Percentiles rank a stretch among this genome's conserved stretches.
These are phyloP conservation scores for Gymnorhina tibicen DNA, from an alignment of 2,113 vertebrate genomes.

Conservation along the genomic window DNA sequence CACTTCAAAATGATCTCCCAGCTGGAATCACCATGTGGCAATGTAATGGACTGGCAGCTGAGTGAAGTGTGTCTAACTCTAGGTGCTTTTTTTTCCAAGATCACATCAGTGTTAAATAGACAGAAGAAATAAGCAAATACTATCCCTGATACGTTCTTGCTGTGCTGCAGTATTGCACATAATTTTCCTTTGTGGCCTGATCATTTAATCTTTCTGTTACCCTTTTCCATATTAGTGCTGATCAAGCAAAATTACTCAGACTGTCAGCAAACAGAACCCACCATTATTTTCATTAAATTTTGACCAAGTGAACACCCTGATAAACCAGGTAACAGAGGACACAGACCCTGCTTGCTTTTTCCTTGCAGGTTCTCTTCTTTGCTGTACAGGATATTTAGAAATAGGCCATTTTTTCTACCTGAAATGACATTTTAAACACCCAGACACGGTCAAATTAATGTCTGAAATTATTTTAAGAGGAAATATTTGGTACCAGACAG, in stretches of 20 bases:
- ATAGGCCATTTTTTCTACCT: neutral
- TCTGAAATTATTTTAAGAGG: neutral
- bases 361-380: neutral
- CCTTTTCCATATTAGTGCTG: neutral
- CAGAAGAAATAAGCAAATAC: neutral
- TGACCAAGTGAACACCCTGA: constrained; percentile 32
- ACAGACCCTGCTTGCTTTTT: neutral
- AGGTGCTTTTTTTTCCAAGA: neutral
- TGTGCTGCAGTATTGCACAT: neutral
- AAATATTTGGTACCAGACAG: neutral
- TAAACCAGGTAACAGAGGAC: constrained; percentile 27
- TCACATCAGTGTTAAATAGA: neutral
- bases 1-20: neutral
- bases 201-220: neutral
- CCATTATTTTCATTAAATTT: constrained; percentile 49
- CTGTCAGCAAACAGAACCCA: constrained; percentile 23
- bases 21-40: accelerated
- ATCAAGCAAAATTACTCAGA: neutral
- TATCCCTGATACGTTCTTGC: neutral
- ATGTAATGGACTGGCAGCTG: neutral
- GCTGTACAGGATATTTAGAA: neutral
- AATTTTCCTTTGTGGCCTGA: neutral
- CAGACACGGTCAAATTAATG: neutral
- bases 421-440: neutral
- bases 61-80: neutral